Percentiles rank a stretch among this genome's conserved stretches.
These are phyloP conservation scores for Prietella phreatophila DNA, from an alignment of 2,113 vertebrate genomes.

Conservation along the genomic window DNA sequence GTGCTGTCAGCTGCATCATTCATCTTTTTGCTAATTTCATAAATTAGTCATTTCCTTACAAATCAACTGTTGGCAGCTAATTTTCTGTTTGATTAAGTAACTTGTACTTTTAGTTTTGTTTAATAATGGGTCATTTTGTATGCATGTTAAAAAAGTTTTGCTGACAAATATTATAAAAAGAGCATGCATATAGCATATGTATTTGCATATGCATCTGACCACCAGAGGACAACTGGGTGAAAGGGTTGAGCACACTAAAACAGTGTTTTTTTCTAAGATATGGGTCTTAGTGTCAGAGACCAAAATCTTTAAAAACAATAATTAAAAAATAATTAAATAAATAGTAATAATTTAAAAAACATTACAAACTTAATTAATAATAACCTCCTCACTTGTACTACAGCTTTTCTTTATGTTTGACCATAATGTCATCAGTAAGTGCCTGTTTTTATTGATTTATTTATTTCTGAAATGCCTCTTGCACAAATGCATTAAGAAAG, in stretches of 20 bases:
- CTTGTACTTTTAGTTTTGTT: background rate
- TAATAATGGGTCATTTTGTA: background rate
- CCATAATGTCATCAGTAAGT: background rate
- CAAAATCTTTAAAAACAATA: background rate
- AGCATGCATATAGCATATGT: background rate
- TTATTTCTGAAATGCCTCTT: background rate
- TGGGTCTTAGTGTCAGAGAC: background rate
- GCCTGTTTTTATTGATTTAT: background rate
- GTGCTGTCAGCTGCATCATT: background rate
- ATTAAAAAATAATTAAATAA: too few relatives aligned
- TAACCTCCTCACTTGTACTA: background rate
- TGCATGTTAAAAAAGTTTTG: background rate
- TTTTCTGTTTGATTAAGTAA: conserved; percentile 6
- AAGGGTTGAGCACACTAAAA: background rate
- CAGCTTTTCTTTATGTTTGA: background rate
- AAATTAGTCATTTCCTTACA: background rate
- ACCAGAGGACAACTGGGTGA: too few relatives aligned
- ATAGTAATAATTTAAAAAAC: too few relatives aligned
- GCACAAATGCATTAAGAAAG: background rate
- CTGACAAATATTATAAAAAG: background rate
- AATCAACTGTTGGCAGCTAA: background rate
- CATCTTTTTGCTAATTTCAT: background rate
- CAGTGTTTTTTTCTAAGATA: background rate
- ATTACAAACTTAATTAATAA: background rate
- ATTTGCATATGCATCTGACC: too few relatives aligned